Percentiles rank a stretch among this genome's conserved stretches.
These are phyloP conservation scores for Aeoliscus strigatus DNA, from an alignment of 2,797 vertebrate genomes.

Conservation along the genomic window DNA sequence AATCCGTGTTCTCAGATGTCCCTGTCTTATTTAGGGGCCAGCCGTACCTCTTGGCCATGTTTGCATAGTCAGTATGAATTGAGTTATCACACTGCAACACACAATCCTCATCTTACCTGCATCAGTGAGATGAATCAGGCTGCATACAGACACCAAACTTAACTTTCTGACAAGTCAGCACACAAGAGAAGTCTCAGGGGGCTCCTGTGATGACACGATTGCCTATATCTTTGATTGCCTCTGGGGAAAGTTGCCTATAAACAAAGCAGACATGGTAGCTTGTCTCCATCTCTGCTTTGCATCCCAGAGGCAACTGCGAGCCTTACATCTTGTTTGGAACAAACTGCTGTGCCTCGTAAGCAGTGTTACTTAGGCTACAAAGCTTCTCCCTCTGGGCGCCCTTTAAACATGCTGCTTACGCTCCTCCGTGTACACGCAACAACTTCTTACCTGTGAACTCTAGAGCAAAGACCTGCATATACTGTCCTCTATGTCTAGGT, in stretches of 20 bases:
- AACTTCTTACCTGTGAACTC: conserved; percentile 28
- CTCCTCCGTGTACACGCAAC: conserved; percentile 33
- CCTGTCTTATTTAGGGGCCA: no score
- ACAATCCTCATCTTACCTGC: conserved; percentile 19
- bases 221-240: conserved; percentile 39
- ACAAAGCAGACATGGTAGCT: no score
- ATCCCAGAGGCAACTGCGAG: conserved; percentile 46
- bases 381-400: conserved; percentile 50
- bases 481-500: no score
- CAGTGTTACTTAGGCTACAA: conserved; percentile 55
- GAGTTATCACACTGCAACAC: conserved; percentile 19
- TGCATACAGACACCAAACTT: conserved; percentile 38
- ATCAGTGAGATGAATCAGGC: conserved; percentile 18
- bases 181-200: conserved; percentile 32
- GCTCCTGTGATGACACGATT: conserved; percentile 53
- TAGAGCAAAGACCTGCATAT: conserved; percentile 21
- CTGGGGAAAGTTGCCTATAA: conserved; percentile 65
- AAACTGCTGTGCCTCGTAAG: conserved; percentile 42
- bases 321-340: conserved; percentile 49
- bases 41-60: no score
- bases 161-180: conserved; percentile 52
- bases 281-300: conserved; percentile 43
- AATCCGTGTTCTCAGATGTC: no score
- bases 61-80: conserved; percentile 19
- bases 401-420: conserved; percentile 23